These are phyloP conservation scores for Nothobranchius furzeri DNA, from an alignment of 2,113 vertebrate species.

Conservation along the genomic window DNA sequence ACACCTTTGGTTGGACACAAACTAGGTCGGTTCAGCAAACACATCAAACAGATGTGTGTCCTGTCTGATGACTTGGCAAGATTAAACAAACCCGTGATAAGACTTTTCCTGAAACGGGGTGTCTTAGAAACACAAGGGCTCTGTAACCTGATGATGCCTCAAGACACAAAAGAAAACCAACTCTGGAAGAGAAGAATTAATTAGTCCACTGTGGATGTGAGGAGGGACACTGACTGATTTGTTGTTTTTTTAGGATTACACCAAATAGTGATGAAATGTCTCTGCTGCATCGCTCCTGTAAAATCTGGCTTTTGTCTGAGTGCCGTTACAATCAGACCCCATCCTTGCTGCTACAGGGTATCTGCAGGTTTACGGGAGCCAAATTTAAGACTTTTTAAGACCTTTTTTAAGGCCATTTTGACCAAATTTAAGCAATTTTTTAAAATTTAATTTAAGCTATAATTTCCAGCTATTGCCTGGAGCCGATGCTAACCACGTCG, in stretches of 20 bases:
- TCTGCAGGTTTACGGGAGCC: no score
- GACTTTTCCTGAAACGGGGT: slow-evolving; percentile 47
- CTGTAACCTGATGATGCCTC: slow-evolving; percentile 37
- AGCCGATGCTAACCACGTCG: no score
- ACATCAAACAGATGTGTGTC: slow-evolving; percentile 71
- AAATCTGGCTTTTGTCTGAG: slow-evolving; percentile 33
- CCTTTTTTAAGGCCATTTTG: no score
- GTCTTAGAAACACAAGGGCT: slow-evolving; percentile 40
- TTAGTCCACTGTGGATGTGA: slow-evolving; percentile 8
- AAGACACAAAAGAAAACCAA: slow-evolving; percentile 22
- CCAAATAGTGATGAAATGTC: slow-evolving; percentile 34
- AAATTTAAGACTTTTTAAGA: no score
- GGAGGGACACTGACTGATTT: slow-evolving; percentile 13
- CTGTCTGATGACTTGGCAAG: slow-evolving; percentile 57
- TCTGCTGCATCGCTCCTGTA: slow-evolving; percentile 20
- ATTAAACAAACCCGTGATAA: slow-evolving; percentile 62
- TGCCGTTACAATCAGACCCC: slow-evolving; percentile 20
- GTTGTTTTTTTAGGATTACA: slow-evolving; percentile 20
- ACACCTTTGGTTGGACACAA: slow-evolving; percentile 57
- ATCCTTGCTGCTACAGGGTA: slow-evolving; percentile 21
- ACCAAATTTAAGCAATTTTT: no score
- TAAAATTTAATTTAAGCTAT: no score
- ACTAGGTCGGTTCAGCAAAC: slow-evolving; percentile 56
- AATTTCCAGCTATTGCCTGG: no score
- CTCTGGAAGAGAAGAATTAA: slow-evolving; percentile 16